Base-by-base conservation (phyloP, 2,113 vertebrate genomes). In the Arenaria interpres region DNA sequence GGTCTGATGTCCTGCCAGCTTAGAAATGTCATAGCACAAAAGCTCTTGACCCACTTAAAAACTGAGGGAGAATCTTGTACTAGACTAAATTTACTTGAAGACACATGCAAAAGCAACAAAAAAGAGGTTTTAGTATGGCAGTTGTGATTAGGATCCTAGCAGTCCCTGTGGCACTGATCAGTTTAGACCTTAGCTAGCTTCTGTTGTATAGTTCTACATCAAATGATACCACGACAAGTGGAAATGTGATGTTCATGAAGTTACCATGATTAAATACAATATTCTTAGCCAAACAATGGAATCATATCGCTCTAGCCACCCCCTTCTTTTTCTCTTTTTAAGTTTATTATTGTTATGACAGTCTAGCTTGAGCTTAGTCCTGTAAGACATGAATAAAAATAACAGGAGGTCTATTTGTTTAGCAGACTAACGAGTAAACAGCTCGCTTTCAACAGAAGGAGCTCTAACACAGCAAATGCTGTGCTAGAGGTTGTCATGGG, bases 401-500 rank as follows among this genome's bases (percentile, higher is more conserved):
- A 62, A 78, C 27, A 43, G 41, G 39, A 75, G 43, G 15, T 33
- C 54, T 37, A 13, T 59, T 13, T 53, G 53, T 41, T 76, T 12
- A 68, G 85, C 66, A 81, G 43, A 54, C 11, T 56, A 51, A 35
- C 18, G 37, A 84, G 46, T 15, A 56, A 66, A 33, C 25, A 72
- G 46, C 83, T 75, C 46, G 18, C 83, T 77, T 54, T 96, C 90
- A 93, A 74, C 79, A 94, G 87, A 88, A 96, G 95, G 87, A 90
- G 74, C 90, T 94, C 95, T 90, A 88, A 90, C 74, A 77, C 85
- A 73, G 88, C 69, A 94, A 88, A 85, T 35, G 27, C 60, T 41
- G 39, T 5, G 54, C 39, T 67, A 10, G 37, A 37, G 41, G 37
- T 73, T 73, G 84, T 39, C 54, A 64, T 4, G 39, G 79, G 75